Percentiles rank a stretch among this genome's conserved stretches.
phyloP scores from a whole-genome alignment of 2,888 invertebrate genomes.

The Drosophila mimica region DNA sequence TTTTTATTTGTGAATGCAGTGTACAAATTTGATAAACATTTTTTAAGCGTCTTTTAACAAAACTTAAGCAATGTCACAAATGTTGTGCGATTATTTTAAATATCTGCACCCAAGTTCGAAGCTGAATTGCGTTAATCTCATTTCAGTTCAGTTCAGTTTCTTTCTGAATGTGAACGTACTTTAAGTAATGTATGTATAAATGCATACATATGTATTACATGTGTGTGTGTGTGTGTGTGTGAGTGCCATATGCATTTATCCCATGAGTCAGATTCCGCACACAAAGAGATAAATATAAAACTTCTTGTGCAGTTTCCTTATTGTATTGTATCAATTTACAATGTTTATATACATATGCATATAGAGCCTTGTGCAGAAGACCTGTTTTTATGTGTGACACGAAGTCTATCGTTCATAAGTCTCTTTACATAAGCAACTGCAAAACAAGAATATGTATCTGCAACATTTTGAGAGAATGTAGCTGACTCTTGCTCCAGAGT shows the following conservation, averaged over 20 bases:
- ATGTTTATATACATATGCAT: slow-evolving; percentile 13
- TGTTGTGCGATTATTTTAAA: background rate
- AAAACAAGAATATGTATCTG: slow-evolving; percentile 40
- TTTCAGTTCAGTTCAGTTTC: background rate
- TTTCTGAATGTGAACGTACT: background rate
- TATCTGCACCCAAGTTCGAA: background rate
- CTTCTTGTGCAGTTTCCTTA: slow-evolving; percentile 1
- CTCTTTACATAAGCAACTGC: slow-evolving; percentile 21
- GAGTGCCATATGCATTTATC: background rate
- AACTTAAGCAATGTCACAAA: background rate
- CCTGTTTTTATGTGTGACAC: slow-evolving; percentile 65
- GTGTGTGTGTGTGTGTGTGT: background rate
- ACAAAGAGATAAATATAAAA: slow-evolving; percentile 8
- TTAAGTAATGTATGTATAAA: background rate
- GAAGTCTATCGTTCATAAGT: slow-evolving; percentile 24
- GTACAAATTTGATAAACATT: background rate
- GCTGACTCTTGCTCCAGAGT: slow-evolving; percentile 41
- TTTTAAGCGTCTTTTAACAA: background rate
- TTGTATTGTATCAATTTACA: slow-evolving; percentile 1
- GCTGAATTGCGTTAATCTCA: background rate
- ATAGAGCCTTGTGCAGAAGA: slow-evolving; percentile 34
- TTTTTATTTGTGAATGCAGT: background rate
- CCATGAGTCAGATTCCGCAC: slow-evolving; percentile 7
- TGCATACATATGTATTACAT: background rate
- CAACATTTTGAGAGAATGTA: slow-evolving; percentile 24